Percentiles rank a stretch among this genome's conserved stretches.
Evolutionary conservation across 2,113 vertebrate genomes (phyloP).

Genomic region (Ibidorhyncha struthersii): DNA sequence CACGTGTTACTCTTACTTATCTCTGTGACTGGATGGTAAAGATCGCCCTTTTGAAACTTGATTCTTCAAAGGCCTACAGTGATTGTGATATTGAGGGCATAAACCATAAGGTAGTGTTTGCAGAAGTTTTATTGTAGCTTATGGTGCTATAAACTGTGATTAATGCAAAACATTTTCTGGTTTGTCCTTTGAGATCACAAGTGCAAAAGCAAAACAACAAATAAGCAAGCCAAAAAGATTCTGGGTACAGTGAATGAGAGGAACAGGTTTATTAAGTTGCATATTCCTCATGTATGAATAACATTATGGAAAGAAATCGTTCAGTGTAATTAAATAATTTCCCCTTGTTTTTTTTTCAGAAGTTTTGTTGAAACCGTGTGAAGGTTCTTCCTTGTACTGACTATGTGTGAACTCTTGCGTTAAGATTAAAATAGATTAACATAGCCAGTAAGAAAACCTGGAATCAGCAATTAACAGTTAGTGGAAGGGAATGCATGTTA

Average conservation of each 20-base stretch:
- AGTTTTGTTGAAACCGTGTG: background rate
- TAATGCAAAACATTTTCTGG: slow-evolving; percentile 46
- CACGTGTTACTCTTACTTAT: background rate
- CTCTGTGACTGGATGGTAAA: background rate
- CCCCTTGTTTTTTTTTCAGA: background rate
- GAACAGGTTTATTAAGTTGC: background rate
- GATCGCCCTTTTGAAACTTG: slow-evolving; percentile 35
- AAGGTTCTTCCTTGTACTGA: background rate
- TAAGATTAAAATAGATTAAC: background rate
- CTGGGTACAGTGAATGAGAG: background rate
- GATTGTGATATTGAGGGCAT: slow-evolving; percentile 1
- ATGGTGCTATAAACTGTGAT: slow-evolving; percentile 46
- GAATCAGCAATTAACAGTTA: background rate
- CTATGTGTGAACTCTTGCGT: background rate
- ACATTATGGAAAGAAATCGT: background rate
- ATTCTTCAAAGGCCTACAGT: slow-evolving; percentile 53
- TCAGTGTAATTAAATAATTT: background rate
- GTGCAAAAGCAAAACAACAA: slow-evolving; percentile 25
- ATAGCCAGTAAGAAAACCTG: background rate
- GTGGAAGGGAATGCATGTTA: background rate
- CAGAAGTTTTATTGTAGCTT: slow-evolving; percentile 49
- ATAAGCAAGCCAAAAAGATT: background rate
- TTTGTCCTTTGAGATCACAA: slow-evolving; percentile 38
- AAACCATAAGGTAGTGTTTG: slow-evolving; percentile 51
- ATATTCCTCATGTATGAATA: background rate